Conservation (phyloP, 1,140 invertebrate species). For the Brachionus rubens region DNA sequence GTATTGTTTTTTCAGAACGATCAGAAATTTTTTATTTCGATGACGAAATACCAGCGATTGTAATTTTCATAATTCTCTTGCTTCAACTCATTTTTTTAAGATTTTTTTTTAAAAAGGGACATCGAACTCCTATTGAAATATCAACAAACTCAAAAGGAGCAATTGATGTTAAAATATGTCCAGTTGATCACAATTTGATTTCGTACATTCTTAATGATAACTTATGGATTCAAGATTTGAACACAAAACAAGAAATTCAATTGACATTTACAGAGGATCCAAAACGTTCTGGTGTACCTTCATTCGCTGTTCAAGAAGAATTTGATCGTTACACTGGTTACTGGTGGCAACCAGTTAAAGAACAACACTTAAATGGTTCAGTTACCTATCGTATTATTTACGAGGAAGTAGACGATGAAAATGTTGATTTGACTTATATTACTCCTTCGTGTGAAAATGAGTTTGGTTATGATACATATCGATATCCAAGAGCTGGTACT, state of each 20-base stretch:
- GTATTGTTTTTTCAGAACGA: neutral
- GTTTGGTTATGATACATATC: constrained; percentile 79
- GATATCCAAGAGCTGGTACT: constrained; percentile 85
- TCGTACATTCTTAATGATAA: constrained; percentile 39
- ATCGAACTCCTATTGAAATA: neutral
- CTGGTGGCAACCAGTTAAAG: constrained; percentile 82
- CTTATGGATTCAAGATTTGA: constrained; percentile 20
- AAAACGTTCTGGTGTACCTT: constrained; percentile 74
- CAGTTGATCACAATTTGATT: neutral
- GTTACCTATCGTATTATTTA: constrained; percentile 78
- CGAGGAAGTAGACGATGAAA: constrained; percentile 90
- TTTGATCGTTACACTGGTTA: constrained; percentile 91
- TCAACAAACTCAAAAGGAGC: constrained; percentile 3
- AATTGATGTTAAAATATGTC: constrained; percentile 41
- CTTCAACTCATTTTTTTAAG: neutral
- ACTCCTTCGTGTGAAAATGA: constrained; percentile 73
- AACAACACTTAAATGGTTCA: constrained; percentile 62
- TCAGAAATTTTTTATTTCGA: constrained; percentile 26
- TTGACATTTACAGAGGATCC: constrained; percentile 22
- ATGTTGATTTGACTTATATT: constrained; percentile 85
- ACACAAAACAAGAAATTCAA: constrained; percentile 1
- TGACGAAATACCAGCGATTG: neutral
- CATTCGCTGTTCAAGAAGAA: constrained; percentile 96
- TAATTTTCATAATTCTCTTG: neutral
- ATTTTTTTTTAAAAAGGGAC: neutral